A percentile compares a stretch with the other conserved stretches of the same genome.
Conservation (phyloP, 2,113 vertebrate genomes). For the Pseudonaja textilis region DNA sequence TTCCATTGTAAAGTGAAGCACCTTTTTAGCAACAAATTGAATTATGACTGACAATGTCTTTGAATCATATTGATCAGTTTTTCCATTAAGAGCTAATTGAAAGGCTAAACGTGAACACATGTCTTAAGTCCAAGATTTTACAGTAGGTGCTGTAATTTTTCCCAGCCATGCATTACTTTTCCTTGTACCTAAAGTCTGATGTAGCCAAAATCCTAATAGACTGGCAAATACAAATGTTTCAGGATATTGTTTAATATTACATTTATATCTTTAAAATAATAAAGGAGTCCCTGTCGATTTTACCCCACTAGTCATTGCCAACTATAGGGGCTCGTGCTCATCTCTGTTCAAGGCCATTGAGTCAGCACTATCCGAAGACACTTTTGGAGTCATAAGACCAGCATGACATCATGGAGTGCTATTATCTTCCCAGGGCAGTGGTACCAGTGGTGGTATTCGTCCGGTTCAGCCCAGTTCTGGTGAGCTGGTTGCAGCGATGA, state of each 20-base stretch:
- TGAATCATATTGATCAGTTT: not conserved
- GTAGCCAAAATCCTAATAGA: not conserved
- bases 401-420: no score
- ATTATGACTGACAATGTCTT: not conserved
- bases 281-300: no score
- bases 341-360: no score
- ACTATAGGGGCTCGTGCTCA: no score
- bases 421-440: no score
- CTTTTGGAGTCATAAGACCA: no score
- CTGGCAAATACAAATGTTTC: not conserved
- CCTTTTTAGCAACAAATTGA: not conserved
- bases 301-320: no score
- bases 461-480: no score
- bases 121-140: not conserved
- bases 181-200: not conserved
- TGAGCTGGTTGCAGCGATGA: no score
- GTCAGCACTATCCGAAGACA: no score
- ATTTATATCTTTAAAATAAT: not conserved
- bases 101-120: not conserved
- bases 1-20: not conserved
- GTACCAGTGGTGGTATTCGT: no score
- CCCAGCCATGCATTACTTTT: not conserved
- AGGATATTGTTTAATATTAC: not conserved
- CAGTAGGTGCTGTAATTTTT: not conserved
- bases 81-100: not conserved